Evolutionary conservation across 2,888 invertebrate species (phyloP).

Genomic region (Sussaba pulchella): DNA sequence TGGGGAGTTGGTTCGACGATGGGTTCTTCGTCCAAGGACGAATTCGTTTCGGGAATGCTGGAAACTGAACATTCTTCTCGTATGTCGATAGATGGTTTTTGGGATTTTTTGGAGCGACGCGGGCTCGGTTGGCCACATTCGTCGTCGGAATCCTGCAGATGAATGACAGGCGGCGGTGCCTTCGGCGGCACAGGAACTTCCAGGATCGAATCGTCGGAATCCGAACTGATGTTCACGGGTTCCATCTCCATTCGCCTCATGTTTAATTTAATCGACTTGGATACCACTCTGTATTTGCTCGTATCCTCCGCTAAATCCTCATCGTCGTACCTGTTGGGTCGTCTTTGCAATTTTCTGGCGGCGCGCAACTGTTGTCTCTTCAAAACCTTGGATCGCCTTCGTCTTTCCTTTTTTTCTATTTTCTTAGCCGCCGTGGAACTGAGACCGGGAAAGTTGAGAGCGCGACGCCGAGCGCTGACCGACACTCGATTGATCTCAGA

Average conservation of each 20-base stretch:
- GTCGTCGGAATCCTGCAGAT: slow-evolving; percentile 77
- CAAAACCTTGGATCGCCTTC: too few species aligned
- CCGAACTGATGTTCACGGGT: slow-evolving; percentile 65
- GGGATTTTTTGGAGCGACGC: not conserved
- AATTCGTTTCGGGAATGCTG: not conserved
- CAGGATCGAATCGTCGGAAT: slow-evolving; percentile 79
- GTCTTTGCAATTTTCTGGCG: too few species aligned
- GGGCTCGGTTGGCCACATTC: slow-evolving; percentile 43
- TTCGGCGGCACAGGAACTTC: slow-evolving; percentile 82
- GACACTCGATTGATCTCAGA: not conserved
- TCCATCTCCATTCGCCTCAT: slow-evolving; percentile 36
- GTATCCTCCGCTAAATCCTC: not conserved
- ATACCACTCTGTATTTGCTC: slow-evolving; percentile 64
- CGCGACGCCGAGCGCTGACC: too few species aligned
- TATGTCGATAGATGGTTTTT: not conserved
- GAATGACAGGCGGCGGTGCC: slow-evolving; percentile 77
- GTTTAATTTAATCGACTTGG: slow-evolving; percentile 32
- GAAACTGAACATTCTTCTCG: not conserved
- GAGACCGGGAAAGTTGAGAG: too few species aligned
- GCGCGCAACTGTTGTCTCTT: too few species aligned
- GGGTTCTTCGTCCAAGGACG: slow-evolving; percentile 1
- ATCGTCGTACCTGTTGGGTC: not conserved
- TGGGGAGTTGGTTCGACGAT: not conserved
- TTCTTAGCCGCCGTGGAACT: too few species aligned
- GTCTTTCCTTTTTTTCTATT: not conserved